These are phyloP conservation scores for Oncorhynchus tshawytscha DNA, from an alignment of 2,113 vertebrate species.

Conservation along the genomic window DNA sequence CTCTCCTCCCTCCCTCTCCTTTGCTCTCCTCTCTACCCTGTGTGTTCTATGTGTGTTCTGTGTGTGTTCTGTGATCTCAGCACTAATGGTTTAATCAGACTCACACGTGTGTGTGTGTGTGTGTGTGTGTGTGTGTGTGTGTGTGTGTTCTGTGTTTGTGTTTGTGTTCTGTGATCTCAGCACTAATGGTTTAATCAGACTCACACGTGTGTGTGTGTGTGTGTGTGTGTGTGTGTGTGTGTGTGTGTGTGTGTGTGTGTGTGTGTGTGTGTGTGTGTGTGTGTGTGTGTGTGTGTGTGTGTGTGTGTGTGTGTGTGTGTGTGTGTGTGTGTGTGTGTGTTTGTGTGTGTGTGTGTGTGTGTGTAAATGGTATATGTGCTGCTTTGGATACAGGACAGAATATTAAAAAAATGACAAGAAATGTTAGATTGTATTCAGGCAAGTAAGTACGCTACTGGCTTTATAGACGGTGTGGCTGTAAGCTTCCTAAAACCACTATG, in stretches of 20 bases:
- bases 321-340: too few species aligned
- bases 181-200: too few species aligned
- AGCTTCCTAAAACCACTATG: slow-evolving; percentile 25
- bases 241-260: too few species aligned
- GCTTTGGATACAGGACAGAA: not conserved
- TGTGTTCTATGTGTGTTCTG: not conserved
- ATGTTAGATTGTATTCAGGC: not conserved
- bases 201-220: too few species aligned
- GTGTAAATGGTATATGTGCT: not conserved
- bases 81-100: slow-evolving; percentile 45
- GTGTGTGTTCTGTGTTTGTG: too few species aligned
- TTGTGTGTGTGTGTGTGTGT: too few species aligned
- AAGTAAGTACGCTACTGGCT: too few species aligned
- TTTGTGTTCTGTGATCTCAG: too few species aligned
- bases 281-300: too few species aligned
- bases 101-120: slow-evolving; percentile 17
- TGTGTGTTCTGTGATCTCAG: slow-evolving; percentile 38
- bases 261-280: too few species aligned
- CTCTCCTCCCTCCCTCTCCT: slow-evolving; percentile 11
- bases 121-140: not conserved
- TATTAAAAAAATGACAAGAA: not conserved
- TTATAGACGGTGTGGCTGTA: slow-evolving; percentile 69
- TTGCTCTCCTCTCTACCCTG: slow-evolving; percentile 1
- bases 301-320: too few species aligned
- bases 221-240: not conserved